These are phyloP conservation scores for Drosophila kohkoa DNA, from an alignment of 1,140 invertebrate species.

Conservation along the genomic window DNA sequence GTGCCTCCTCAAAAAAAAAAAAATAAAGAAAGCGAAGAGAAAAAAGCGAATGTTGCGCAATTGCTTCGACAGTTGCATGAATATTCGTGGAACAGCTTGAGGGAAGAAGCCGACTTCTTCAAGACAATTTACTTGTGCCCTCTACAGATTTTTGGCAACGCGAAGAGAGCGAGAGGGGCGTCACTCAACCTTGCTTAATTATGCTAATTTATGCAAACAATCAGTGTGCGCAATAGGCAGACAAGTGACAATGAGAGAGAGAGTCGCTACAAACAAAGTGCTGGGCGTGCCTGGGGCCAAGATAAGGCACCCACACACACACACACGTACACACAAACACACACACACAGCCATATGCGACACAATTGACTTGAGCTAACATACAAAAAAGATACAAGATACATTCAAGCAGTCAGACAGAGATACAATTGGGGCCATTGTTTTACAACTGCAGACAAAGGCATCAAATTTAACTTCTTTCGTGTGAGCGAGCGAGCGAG, in stretches of 20 bases:
- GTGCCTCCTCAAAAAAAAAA: constrained; percentile 24
- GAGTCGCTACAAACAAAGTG: constrained; percentile 19
- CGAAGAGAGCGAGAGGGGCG: neutral
- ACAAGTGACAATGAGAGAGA: constrained; percentile 69
- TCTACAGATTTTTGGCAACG: constrained; percentile 10
- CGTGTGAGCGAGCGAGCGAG: constrained; percentile 1
- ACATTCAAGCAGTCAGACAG: constrained; percentile 42
- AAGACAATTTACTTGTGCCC: constrained; percentile 37
- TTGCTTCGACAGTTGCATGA: constrained; percentile 42
- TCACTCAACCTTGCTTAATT: constrained; percentile 69
- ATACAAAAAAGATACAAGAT: constrained; percentile 71
- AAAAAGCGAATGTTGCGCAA: constrained; percentile 51
- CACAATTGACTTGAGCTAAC: constrained; percentile 74
- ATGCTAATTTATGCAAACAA: constrained; percentile 82
- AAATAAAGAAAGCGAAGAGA: neutral
- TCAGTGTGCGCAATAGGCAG: constrained; percentile 74
- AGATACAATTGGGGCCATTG: constrained; percentile 73
- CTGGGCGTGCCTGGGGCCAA: constrained; percentile 62
- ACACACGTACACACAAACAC: constrained; percentile 27
- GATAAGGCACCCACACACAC: constrained; percentile 57
- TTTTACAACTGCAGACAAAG: constrained; percentile 78
- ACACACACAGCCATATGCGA: constrained; percentile 54
- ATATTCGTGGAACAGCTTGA: constrained; percentile 13
- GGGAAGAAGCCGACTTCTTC: neutral
- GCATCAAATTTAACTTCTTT: constrained; percentile 78